A percentile compares a stretch with the other conserved stretches of the same genome.
Conservation (phyloP, 2,797 vertebrate genomes). For the Aplochiton taeniatus region DNA sequence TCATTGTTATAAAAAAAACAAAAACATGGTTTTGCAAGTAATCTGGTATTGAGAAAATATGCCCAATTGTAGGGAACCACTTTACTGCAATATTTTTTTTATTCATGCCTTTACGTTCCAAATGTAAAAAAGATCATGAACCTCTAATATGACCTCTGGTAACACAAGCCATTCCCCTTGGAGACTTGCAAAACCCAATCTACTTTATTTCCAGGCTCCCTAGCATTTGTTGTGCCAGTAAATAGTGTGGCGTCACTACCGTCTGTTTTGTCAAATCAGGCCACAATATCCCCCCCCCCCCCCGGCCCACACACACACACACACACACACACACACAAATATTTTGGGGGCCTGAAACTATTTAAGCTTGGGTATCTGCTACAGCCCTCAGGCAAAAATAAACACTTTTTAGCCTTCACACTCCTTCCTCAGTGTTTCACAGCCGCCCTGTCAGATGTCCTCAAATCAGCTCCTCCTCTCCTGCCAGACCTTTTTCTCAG, state of each 20-base stretch:
- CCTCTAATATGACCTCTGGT: neutral
- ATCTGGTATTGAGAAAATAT: no score
- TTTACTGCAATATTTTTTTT: no score
- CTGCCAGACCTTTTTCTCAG: slow-evolving; percentile 18
- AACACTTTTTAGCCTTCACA: slow-evolving; percentile 29
- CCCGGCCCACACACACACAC: no score
- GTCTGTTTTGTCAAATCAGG: slow-evolving; percentile 4
- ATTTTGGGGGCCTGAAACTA: slow-evolving; percentile 3
- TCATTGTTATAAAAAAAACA: no score
- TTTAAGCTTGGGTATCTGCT: slow-evolving; percentile 7
- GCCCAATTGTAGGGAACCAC: no score
- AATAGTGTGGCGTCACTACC: slow-evolving; percentile 12
- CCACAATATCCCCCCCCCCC: neutral
- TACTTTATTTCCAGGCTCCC: slow-evolving; percentile 30
- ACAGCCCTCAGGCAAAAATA: neutral
- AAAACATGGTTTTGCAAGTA: no score
- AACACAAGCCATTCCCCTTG: slow-evolving; percentile 27
- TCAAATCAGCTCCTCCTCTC: slow-evolving; percentile 30
- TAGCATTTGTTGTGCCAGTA: slow-evolving; percentile 40
- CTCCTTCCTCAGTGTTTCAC: slow-evolving; percentile 35
- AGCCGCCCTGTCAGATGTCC: slow-evolving; percentile 31
- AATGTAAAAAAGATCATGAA: no score
- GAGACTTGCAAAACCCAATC: slow-evolving; percentile 25
- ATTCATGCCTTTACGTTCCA: no score
- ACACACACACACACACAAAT: no score